phyloP scores from a whole-genome alignment of 2,888 invertebrate genomes.

The Ptilodon capucinus region DNA sequence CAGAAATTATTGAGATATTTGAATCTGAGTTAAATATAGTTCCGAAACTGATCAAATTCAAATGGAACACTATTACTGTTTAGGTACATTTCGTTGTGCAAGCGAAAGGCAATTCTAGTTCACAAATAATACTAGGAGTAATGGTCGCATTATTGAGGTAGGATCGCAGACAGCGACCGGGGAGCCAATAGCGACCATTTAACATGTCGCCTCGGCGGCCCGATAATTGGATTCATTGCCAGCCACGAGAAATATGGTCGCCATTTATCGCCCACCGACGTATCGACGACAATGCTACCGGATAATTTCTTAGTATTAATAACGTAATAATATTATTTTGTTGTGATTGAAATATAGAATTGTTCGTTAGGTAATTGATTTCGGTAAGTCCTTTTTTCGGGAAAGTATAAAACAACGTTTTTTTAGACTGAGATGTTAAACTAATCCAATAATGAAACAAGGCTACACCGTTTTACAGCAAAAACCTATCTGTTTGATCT shows the following conservation, averaged over 20 bases:
- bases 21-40: too few relatives aligned
- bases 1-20: too few relatives aligned
- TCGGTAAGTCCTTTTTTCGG: neutral
- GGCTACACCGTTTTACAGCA: too few relatives aligned
- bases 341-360: constrained; percentile 4
- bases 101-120: constrained; percentile 23
- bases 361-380: neutral
- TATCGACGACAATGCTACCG: constrained; percentile 44
- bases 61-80: too few relatives aligned
- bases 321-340: constrained; percentile 27
- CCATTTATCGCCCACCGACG: constrained; percentile 59
- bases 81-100: constrained; percentile 8
- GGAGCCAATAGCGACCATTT: constrained; percentile 63
- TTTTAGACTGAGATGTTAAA: too few relatives aligned
- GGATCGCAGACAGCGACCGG: constrained; percentile 24
- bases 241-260: constrained; percentile 60
- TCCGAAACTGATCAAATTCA: too few relatives aligned
- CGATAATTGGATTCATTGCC: constrained; percentile 78
- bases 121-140: constrained; percentile 17
- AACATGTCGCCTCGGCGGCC: constrained; percentile 65
- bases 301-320: constrained; percentile 36
- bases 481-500: too few relatives aligned
- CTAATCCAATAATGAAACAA: too few relatives aligned
- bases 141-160: constrained; percentile 37
- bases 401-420: too few relatives aligned